Evolutionary conservation across 2,888 invertebrate genomes (phyloP), one percentile per base, ranked within the genome.

Genomic region (Colletes collaris): DNA sequence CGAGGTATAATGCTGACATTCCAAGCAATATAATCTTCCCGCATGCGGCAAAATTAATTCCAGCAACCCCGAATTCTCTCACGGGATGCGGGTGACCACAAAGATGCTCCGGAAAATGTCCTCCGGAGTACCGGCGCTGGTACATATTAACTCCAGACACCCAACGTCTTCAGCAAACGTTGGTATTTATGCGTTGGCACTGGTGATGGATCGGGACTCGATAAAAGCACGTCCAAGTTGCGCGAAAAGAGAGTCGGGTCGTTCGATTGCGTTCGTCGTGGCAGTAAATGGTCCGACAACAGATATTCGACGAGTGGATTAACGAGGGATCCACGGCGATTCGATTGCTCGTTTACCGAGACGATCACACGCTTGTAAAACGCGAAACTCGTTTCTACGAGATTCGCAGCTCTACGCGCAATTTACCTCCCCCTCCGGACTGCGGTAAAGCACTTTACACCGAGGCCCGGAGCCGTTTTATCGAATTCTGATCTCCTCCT

Each of bases 401-500:
- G 66, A 52, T 71, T 63, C 64, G 65, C 62, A 19, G 49, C 37
- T 35, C 74, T 77, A 56, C 58, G 77, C 55, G 74, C 79, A 74
- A 82, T 79, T 82, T 69, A 69, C 74, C 77, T 53, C 55, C 55
- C 13, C 55, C 59, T 65, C 52, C 40, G 49, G 62, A 63, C 56
- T 64, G 49, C 68, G 53, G 65, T 75, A 75, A 76, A 79, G 73
- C 76, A 83, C 80, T 86, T 84, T 81, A 80, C 84, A 63, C 76
- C 65, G 69, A 44, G 78, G 65, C 70, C 68, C 53, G 67, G 79
- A 69, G 76, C 79, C 70, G 79, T 81, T 87, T 88, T 87, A 88
- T 88, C 89, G 85, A 87, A 85, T 85, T 79, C 84, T 78, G 79
- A 88, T 89, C 87, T 86, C 68, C 73, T 80, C 75, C 66, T 66